Conservation (phyloP, 2,797 vertebrate genomes). For the Microcaecilia unicolor region DNA sequence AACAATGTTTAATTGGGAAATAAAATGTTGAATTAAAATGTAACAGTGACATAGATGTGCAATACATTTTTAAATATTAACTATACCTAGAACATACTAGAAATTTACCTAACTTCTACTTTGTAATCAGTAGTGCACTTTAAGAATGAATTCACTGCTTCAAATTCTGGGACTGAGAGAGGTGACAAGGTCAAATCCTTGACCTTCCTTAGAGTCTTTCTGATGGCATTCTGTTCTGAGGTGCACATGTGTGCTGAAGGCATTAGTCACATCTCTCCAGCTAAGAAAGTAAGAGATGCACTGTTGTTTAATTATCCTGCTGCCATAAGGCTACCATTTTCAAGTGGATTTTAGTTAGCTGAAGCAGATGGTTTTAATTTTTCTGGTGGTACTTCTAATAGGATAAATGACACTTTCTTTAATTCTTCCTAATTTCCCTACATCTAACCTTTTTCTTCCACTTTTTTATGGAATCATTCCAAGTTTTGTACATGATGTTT, state of each 20-base stretch:
- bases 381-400: conserved; percentile 51
- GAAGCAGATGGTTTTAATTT: conserved; percentile 71
- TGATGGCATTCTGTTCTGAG: conserved; percentile 6
- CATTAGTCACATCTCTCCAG: conserved; percentile 8
- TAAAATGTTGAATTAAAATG: no score
- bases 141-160: no score
- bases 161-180: no score
- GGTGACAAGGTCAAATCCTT: background rate
- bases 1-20: no score
- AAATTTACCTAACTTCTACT: no score
- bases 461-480: conserved; percentile 51
- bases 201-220: no score
- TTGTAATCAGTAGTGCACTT: no score
- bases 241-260: conserved; percentile 11
- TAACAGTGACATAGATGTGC: no score
- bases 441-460: conserved; percentile 47
- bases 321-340: conserved; percentile 61
- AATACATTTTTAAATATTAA: no score
- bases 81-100: no score
- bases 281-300: conserved; percentile 19
- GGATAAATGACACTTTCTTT: conserved; percentile 62
- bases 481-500: conserved; percentile 53
- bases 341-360: conserved; percentile 56
- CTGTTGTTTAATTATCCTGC: conserved; percentile 46
- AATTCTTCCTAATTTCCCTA: conserved; percentile 35